Percentiles rank a stretch among this genome's conserved stretches.
Conservation (phyloP, 2,113 vertebrate genomes). For the Bolborhynchus lineola region DNA sequence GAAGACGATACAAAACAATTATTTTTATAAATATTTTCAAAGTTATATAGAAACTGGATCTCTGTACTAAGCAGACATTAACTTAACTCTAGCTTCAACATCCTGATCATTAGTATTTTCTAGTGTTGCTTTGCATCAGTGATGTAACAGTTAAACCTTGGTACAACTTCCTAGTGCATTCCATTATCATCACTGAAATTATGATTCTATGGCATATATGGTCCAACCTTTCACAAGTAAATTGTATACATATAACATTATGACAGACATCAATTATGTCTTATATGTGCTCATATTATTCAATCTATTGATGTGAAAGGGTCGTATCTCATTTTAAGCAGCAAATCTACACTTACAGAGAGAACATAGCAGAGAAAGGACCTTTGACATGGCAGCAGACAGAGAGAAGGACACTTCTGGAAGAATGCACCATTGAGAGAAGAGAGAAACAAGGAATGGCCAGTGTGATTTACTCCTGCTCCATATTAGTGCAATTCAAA, state of each 20-base stretch:
- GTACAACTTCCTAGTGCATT: not conserved
- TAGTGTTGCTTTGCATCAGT: not conserved
- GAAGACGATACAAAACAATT: not conserved
- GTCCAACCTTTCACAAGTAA: not conserved
- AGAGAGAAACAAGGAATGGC: not conserved
- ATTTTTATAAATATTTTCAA: not conserved
- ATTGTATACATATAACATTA: conserved; percentile 13
- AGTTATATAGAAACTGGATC: not conserved
- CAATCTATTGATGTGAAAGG: not conserved
- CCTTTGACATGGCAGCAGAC: accelerated
- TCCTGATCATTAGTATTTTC: not conserved
- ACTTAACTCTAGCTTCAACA: not conserved
- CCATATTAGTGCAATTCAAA: not conserved
- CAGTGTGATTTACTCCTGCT: accelerated
- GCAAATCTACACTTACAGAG: not conserved
- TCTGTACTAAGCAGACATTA: not conserved
- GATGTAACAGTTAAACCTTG: not conserved
- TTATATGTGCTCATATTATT: not conserved
- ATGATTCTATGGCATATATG: not conserved
- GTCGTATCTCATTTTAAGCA: not conserved
- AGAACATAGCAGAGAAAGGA: not conserved
- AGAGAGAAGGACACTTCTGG: not conserved
- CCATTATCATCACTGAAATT: not conserved
- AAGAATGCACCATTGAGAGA: not conserved
- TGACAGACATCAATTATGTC: not conserved